Evolutionary conservation across 2,113 vertebrate genomes (phyloP).

Genomic region (Syrmaticus mikado): DNA sequence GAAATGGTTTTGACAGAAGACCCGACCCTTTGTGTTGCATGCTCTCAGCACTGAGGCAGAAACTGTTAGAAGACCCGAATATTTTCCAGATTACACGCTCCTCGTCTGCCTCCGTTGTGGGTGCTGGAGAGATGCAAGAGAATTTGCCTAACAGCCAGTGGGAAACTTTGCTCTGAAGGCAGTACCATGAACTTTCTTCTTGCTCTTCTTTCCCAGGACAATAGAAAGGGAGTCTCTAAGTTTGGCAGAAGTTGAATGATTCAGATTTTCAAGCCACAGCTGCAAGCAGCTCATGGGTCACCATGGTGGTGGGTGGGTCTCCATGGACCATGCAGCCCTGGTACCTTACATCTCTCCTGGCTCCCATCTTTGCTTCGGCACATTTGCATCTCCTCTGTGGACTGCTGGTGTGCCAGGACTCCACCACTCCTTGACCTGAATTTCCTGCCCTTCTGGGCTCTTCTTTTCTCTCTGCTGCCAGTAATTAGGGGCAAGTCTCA

Average conservation of each 20-base stretch:
- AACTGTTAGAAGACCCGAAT: neutral
- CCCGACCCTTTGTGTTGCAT: neutral
- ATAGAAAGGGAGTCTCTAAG: neutral
- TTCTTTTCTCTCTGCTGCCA: neutral
- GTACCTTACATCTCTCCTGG: neutral
- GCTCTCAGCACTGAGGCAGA: neutral
- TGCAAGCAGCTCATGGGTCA: neutral
- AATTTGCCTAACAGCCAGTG: neutral
- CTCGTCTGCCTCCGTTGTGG: neutral
- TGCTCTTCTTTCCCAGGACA: neutral
- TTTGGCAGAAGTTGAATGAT: neutral
- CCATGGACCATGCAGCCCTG: neutral
- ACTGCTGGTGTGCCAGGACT: neutral
- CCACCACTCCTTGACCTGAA: neutral
- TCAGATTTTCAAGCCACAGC: neutral
- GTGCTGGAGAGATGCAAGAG: neutral
- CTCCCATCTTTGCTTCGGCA: neutral
- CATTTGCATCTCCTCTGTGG: neutral
- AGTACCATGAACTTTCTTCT: neutral
- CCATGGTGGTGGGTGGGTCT: neutral
- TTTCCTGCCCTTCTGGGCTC: neutral
- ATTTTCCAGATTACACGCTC: neutral
- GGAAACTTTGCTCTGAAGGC: neutral
- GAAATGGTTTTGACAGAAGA: neutral
- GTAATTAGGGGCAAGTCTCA: rapidly evolving